Conservation (phyloP, 92 coral and sea anemone genomes). For the Zoanthus solanderi region DNA sequence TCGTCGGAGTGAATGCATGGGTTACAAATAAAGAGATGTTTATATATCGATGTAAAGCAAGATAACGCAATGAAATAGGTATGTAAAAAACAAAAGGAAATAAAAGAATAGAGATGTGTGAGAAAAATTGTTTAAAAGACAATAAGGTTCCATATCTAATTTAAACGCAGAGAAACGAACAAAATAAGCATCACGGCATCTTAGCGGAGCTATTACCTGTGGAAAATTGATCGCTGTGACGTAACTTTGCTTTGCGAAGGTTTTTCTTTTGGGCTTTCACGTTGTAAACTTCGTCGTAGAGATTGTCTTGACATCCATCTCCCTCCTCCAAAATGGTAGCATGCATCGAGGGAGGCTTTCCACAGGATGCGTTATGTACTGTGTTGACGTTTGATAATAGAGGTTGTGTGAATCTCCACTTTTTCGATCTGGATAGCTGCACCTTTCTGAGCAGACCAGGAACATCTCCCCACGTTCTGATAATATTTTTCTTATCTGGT, state of each 20-base stretch:
- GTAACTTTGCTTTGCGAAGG: constrained; percentile 5
- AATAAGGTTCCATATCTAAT: no score
- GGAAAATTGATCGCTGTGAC: constrained; percentile 35
- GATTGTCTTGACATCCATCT: constrained; percentile 8
- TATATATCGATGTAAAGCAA: no score
- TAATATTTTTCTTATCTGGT: constrained; percentile 11
- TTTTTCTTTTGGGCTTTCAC: neutral
- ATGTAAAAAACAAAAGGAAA: no score
- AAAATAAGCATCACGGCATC: no score
- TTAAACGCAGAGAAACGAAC: no score
- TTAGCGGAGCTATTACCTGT: neutral
- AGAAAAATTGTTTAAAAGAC: no score
- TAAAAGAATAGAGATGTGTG: no score
- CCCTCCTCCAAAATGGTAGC: constrained; percentile 27
- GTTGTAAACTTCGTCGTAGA: constrained; percentile 23
- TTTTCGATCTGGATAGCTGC: neutral
- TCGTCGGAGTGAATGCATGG: no score
- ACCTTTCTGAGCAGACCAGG: neutral
- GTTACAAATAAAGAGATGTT: no score
- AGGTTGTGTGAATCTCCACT: constrained; percentile 34
- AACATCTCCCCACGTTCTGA: constrained; percentile 3
- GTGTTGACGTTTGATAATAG: neutral
- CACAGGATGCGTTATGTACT: neutral
- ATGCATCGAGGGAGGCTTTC: neutral
- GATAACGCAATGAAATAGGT: no score